Evolutionary conservation across 64 coral and sea anemone genomes (phyloP), one percentile per base, ranked within the genome.

Genomic region (Stichodactyla helianthus): DNA sequence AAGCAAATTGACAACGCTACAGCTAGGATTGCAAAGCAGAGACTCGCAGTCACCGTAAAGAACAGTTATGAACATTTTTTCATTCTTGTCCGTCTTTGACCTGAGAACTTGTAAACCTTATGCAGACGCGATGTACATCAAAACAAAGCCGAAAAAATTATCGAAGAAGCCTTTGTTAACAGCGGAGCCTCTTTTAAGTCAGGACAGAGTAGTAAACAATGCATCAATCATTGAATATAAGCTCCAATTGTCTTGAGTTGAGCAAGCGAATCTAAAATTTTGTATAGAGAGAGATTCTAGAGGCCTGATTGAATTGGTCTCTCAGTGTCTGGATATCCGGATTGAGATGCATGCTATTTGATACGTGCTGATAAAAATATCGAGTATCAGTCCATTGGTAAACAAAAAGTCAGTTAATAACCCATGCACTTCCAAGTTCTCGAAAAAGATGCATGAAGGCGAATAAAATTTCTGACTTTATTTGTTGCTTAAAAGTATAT

Each of bases 41-140:
- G 94, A 60, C 70, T 97, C 86, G 57, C 90, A 87, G 82, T 97
- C 88, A 10, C 94, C 94, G 55, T 97, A 97, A 53, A 87, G 56
- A 54, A 97, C 86, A 25, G 79, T 88, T 55, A 92, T 83, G 88
- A 97, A 97, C 94, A 97, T 95, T 23, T 31, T 71, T 13, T 9
- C 63, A 68, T 68, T 68, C n/a, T 7, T 58, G 55, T 9, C 14
- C 55, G n/a, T 6, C 23, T 10, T 31, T 74, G 68, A 31, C 23
- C 26, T 2, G 6, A 4, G 11, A 74, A 74, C 68, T 74, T 63
- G 10, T 0, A 18, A 65, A 65, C 62, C 22, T 65, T 18, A 10
- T 11, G 2, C 17, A 6, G 68, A 35, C 68, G 68, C 25, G 2
- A 13, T 16, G 27, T 27, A 27, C 68, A n/a, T 71, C 65, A 23